These are phyloP conservation scores for Sciurus carolinensis DNA, from an alignment of 2,797 vertebrate species.

Conservation along the genomic window DNA sequence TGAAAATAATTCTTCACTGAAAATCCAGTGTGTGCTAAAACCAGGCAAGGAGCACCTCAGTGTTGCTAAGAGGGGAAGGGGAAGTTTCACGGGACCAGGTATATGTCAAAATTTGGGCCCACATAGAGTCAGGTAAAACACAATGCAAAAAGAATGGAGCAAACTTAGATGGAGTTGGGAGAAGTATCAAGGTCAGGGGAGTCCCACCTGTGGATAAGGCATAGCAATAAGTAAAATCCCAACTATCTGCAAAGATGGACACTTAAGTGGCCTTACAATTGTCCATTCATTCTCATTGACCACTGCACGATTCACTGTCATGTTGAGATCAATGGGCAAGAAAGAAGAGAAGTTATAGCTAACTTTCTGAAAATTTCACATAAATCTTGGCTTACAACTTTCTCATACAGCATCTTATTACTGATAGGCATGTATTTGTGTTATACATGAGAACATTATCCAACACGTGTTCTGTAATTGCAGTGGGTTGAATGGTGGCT, in stretches of 20 bases:
- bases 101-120: neutral
- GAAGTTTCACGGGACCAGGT: neutral
- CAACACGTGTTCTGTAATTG: neutral
- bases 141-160: neutral
- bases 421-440: neutral
- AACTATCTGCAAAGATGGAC: neutral
- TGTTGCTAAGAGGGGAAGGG: neutral
- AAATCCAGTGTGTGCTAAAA: neutral
- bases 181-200: neutral
- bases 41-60: neutral
- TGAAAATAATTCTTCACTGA: neutral
- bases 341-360: neutral
- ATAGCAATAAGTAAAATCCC: neutral
- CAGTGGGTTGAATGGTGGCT: neutral
- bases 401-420: neutral
- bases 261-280: neutral
- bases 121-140: neutral
- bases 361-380: neutral
- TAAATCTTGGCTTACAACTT: neutral
- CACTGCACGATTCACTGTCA: neutral
- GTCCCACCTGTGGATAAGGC: neutral
- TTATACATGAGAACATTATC: neutral
- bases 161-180: neutral
- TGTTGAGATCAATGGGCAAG: neutral
- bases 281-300: neutral